These are phyloP conservation scores for Parus major DNA, from an alignment of 2,113 vertebrate species.

Conservation along the genomic window DNA sequence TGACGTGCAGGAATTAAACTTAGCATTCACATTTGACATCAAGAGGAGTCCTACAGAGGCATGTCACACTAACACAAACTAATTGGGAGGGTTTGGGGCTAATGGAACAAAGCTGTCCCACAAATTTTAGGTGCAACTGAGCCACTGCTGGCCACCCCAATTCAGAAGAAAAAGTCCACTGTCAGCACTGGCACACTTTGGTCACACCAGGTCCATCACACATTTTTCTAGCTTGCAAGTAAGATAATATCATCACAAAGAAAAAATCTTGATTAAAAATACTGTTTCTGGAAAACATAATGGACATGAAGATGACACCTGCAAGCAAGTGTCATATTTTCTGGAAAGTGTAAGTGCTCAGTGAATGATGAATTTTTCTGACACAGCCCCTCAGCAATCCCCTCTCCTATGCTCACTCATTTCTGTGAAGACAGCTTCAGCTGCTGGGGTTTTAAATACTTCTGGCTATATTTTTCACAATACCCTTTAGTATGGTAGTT, in stretches of 20 bases:
- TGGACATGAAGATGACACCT: not conserved
- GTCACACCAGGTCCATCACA: not conserved
- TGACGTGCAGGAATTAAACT: not conserved
- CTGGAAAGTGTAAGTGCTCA: not conserved
- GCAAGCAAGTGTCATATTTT: not conserved
- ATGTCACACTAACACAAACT: not conserved
- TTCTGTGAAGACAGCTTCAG: not conserved
- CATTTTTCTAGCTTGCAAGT: not conserved
- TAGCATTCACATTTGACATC: not conserved
- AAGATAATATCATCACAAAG: not conserved
- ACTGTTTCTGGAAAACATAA: not conserved
- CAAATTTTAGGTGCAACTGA: not conserved
- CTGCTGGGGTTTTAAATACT: slow-evolving; percentile 4
- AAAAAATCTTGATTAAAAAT: not conserved
- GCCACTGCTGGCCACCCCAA: not conserved
- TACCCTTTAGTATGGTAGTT: not conserved
- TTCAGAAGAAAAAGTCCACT: not conserved
- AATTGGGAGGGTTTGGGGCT: not conserved
- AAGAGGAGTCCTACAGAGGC: not conserved
- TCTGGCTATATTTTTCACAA: not conserved
- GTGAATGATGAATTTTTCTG: not conserved
- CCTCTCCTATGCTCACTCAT: not conserved
- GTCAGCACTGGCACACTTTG: not conserved
- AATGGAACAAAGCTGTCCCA: not conserved
- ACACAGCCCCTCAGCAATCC: not conserved